Percentiles rank a stretch among this genome's conserved stretches.
These are phyloP conservation scores for Drosophila kambysellisi DNA, from an alignment of 2,888 invertebrate species.

Conservation along the genomic window DNA sequence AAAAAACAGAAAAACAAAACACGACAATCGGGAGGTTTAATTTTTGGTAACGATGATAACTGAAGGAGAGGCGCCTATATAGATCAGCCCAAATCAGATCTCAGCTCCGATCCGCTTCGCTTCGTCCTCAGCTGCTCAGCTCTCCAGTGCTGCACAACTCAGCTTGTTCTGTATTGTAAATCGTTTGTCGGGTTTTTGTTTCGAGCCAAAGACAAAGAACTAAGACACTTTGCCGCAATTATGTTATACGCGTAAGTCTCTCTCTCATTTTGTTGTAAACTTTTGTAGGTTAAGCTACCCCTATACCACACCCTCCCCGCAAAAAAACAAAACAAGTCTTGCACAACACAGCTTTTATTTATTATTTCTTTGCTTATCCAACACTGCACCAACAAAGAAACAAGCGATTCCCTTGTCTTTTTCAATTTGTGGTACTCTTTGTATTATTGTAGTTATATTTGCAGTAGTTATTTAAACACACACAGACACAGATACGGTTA, in stretches of 20 bases:
- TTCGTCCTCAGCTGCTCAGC: conserved; percentile 32
- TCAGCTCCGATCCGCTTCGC: conserved; percentile 23
- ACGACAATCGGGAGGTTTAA: conserved; percentile 51
- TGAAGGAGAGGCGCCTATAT: conserved; percentile 40
- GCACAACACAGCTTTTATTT: conserved; percentile 62
- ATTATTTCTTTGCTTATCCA: conserved; percentile 45
- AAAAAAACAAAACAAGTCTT: conserved; percentile 13
- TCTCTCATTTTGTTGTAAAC: conserved; percentile 59
- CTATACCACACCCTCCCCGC: not conserved
- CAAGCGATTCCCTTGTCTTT: conserved; percentile 38
- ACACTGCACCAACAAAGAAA: conserved; percentile 35
- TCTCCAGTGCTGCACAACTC: conserved; percentile 20
- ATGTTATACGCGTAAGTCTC: conserved; percentile 82
- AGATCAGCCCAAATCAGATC: conserved; percentile 41
- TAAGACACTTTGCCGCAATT: conserved; percentile 79
- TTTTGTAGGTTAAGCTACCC: conserved; percentile 65
- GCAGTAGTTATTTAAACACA: conserved; percentile 45
- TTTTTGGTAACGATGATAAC: conserved; percentile 68
- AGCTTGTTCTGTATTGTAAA: conserved; percentile 58
- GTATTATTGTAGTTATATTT: conserved; percentile 24
- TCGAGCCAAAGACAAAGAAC: conserved; percentile 68
- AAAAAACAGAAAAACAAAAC: conserved; percentile 29
- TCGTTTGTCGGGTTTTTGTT: conserved; percentile 69
- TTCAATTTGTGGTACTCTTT: conserved; percentile 47
- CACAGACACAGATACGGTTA: not conserved